Conservation (phyloP, 2,888 invertebrate genomes). For the Hyppa rectilinea region DNA sequence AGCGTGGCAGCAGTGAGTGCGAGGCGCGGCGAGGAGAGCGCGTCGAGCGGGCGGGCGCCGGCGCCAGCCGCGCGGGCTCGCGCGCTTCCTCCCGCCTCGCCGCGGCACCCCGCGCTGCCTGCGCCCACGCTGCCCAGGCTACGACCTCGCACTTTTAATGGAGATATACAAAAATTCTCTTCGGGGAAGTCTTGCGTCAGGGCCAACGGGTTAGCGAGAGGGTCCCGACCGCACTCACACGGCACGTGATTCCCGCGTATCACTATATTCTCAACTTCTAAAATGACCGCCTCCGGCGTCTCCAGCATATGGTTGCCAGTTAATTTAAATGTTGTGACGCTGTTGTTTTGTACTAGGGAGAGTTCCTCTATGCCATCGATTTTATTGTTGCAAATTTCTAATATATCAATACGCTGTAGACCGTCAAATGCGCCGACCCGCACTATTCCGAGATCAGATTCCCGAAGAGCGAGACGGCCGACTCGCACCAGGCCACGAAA, state of each 20-base stretch:
- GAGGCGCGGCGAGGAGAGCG: conserved; percentile 72
- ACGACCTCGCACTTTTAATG: conserved; percentile 95
- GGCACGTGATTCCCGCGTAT: conserved; percentile 96
- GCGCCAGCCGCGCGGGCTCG: conserved; percentile 79
- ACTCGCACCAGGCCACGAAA: conserved; percentile 95
- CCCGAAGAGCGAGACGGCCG: conserved; percentile 94
- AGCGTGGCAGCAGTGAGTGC: conserved; percentile 78
- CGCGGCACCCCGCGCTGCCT: conserved; percentile 82
- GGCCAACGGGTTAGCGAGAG: conserved; percentile 94
- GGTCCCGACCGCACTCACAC: conserved; percentile 96
- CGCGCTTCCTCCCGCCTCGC: conserved; percentile 83
- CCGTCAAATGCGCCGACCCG: conserved; percentile 94
- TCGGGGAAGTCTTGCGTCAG: conserved; percentile 92
- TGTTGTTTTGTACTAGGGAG: conserved; percentile 93
- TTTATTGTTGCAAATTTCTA: conserved; percentile 96
- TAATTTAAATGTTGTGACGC: conserved; percentile 93
- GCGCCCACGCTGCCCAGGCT: conserved; percentile 91
- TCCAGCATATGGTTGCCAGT: conserved; percentile 96
- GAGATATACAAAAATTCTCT: conserved; percentile 96
- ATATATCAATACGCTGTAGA: conserved; percentile 92
- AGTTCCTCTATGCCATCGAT: conserved; percentile 95
- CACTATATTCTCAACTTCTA: conserved; percentile 93
- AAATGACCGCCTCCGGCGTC: conserved; percentile 93
- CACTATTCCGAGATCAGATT: conserved; percentile 95
- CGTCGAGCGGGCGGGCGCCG: conserved; percentile 65